Percentiles rank a stretch among this genome's conserved stretches.
These are phyloP conservation scores for Trachurus trachurus DNA, from an alignment of 2,797 vertebrate genomes.

Conservation along the genomic window DNA sequence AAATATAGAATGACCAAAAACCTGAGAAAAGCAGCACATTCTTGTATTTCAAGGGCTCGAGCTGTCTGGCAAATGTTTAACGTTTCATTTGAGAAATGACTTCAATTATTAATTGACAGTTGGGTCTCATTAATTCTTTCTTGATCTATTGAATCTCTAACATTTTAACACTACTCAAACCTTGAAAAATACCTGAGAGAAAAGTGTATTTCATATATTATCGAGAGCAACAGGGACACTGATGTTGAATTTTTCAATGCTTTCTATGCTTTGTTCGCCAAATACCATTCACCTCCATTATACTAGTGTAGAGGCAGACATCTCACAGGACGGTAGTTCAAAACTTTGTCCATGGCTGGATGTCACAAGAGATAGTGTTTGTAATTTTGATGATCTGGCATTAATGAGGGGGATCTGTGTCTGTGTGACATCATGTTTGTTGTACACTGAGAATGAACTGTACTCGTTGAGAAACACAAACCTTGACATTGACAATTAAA, in stretches of 20 bases:
- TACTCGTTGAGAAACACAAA: slow-evolving; percentile 39
- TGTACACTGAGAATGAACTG: slow-evolving; percentile 37
- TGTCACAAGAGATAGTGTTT: not conserved
- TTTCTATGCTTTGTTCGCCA: too few species aligned
- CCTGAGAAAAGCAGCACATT: not conserved
- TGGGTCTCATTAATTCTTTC: not conserved
- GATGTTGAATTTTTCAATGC: not conserved
- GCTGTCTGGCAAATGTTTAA: not conserved
- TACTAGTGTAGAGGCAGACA: not conserved
- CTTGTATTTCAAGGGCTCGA: not conserved
- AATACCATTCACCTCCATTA: not conserved
- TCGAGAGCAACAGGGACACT: not conserved
- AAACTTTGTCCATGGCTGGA: not conserved
- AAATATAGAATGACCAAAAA: not conserved
- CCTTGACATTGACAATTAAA: slow-evolving; percentile 48
- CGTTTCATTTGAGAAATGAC: not conserved
- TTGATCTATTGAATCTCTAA: not conserved
- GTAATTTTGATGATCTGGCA: not conserved
- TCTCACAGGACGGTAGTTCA: not conserved
- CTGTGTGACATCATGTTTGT: not conserved
- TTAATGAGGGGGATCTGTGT: slow-evolving; percentile 3
- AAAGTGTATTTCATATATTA: not conserved
- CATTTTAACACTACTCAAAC: not conserved
- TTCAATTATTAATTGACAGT: not conserved
- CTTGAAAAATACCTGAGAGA: not conserved